These are phyloP conservation scores for Lontra canadensis DNA, from an alignment of 2,113 vertebrate genomes.

Conservation along the genomic window DNA sequence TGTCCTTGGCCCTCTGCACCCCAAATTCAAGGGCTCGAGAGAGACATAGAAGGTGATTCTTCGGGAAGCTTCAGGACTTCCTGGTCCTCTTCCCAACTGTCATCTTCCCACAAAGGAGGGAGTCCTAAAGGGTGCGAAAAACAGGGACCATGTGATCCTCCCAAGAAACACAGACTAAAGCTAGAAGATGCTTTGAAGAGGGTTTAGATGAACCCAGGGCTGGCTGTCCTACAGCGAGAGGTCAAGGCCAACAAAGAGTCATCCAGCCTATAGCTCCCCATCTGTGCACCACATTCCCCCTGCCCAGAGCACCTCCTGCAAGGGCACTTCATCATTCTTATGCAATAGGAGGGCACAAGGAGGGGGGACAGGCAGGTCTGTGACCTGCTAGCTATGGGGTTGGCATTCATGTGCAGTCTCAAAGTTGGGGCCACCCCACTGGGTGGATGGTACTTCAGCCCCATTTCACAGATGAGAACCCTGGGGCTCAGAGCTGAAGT, in stretches of 20 bases:
- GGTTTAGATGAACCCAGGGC: not conserved
- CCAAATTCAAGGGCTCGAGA: not conserved
- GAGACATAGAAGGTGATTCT: not conserved
- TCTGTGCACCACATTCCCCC: rapidly evolving
- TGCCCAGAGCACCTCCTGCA: not conserved
- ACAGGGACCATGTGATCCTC: not conserved
- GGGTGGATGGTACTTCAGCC: not conserved
- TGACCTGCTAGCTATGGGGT: no score
- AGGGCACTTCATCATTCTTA: not conserved
- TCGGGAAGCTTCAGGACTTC: not conserved
- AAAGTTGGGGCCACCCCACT: not conserved
- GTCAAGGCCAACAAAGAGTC: not conserved
- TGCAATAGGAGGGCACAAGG: not conserved
- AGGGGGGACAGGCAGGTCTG: no score
- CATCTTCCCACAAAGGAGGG: not conserved
- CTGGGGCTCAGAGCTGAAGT: not conserved
- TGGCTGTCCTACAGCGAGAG: not conserved
- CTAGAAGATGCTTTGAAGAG: not conserved
- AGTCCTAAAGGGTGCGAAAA: no score
- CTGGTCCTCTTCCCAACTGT: not conserved
- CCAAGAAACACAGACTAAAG: not conserved
- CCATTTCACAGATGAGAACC: not conserved
- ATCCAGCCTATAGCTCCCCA: not conserved
- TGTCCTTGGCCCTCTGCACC: not conserved
- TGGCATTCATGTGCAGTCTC: not conserved